phyloP scores from a whole-genome alignment of 2,113 vertebrate genomes.

The Poicephalus meyeri region DNA sequence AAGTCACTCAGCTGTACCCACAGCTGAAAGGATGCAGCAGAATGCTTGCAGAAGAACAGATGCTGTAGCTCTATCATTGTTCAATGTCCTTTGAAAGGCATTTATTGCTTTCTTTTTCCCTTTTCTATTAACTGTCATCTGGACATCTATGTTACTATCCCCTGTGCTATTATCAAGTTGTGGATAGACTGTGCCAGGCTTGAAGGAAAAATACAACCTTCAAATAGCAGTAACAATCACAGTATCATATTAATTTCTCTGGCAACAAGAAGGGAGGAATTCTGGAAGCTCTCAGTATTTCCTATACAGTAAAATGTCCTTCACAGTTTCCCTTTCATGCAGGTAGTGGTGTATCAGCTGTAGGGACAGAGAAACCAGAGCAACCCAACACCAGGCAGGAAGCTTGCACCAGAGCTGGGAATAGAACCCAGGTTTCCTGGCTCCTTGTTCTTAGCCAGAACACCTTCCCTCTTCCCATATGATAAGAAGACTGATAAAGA shows the following conservation, averaged over 20 bases:
- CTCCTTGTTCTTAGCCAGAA: neutral
- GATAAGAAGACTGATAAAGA: slow-evolving; percentile 13
- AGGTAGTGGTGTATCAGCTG: neutral
- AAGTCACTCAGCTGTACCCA: neutral
- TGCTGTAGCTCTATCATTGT: neutral
- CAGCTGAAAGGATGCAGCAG: neutral
- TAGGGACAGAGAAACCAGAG: neutral
- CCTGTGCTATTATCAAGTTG: neutral
- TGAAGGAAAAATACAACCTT: neutral
- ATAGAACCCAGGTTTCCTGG: neutral
- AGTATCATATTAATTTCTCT: neutral
- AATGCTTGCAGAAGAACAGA: neutral
- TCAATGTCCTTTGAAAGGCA: neutral
- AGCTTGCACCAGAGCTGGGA: neutral
- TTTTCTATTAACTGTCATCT: neutral
- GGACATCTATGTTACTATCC: neutral
- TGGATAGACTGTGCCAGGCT: neutral
- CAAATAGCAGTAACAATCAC: neutral
- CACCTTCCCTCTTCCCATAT: neutral
- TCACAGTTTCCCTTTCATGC: neutral
- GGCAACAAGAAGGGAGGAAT: neutral
- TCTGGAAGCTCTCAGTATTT: neutral
- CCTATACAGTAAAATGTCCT: neutral
- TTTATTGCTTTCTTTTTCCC: neutral
- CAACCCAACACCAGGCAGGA: neutral